Evolutionary conservation across 2,113 vertebrate genomes (phyloP).

Genomic region (Odocoileus hemionus): DNA sequence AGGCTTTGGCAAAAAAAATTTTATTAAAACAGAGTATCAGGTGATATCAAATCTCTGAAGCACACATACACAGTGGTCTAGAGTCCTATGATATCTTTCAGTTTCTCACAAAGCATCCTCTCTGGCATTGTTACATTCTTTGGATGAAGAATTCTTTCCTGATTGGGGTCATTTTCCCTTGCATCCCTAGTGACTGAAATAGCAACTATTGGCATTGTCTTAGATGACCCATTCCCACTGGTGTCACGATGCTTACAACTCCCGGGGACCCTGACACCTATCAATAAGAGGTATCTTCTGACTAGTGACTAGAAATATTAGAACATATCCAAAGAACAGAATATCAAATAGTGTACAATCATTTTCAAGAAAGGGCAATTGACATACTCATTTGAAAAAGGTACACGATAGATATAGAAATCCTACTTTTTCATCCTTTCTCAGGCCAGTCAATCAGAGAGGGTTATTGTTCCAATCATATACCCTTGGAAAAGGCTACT

Average conservation of each 20-base stretch:
- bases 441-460: background rate
- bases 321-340: background rate
- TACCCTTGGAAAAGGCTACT: background rate
- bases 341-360: background rate
- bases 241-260: background rate
- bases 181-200: background rate
- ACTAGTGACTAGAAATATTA: background rate
- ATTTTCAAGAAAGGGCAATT: background rate
- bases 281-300: background rate
- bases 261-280: background rate
- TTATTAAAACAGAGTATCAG: background rate
- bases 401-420: background rate
- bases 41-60: background rate
- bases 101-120: background rate
- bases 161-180: background rate
- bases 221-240: background rate
- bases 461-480: background rate
- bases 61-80: background rate
- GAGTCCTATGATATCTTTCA: background rate
- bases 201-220: background rate
- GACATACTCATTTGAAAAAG: background rate
- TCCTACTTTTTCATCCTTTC: background rate
- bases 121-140: background rate
- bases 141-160: background rate
- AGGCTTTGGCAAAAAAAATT: background rate